These are phyloP conservation scores for Hydra vulgaris DNA, from an alignment of 30 jellyfish, hydroid and myxozoan genomes.

Conservation along the genomic window DNA sequence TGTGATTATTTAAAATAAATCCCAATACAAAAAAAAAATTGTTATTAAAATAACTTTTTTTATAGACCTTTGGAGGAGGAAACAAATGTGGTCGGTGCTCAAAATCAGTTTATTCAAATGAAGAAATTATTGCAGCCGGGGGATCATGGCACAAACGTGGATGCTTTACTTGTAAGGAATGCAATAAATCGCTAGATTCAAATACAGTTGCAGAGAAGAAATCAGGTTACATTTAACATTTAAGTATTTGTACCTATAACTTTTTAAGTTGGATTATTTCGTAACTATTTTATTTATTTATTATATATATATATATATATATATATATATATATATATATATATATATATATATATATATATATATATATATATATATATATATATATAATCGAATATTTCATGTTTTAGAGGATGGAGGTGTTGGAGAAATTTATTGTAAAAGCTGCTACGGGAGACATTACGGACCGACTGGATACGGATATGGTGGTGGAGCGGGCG, in stretches of 20 bases:
- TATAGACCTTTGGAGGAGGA: constrained; percentile 25
- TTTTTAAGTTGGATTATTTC: not conserved
- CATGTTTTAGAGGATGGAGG: not conserved
- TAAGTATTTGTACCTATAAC: not conserved
- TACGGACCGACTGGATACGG: constrained; percentile 96
- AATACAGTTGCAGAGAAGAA: constrained; percentile 70
- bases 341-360: no score
- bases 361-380: no score
- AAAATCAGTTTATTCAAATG: constrained; percentile 75
- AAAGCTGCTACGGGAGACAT: constrained; percentile 70
- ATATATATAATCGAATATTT: no score
- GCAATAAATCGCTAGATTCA: constrained; percentile 70
- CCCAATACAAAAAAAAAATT: no score
- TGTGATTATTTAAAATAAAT: no score
- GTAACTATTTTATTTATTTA: no score
- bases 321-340: no score
- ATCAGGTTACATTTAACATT: constrained; percentile 15
- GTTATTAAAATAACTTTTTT: no score
- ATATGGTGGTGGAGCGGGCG: constrained; percentile 96
- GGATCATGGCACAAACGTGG: constrained; percentile 80
- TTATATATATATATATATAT: no score
- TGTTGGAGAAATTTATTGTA: constrained; percentile 72
- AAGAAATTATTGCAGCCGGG: constrained; percentile 79
- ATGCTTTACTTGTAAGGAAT: constrained; percentile 81
- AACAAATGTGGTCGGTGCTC: constrained; percentile 83